Evolutionary conservation across 1,140 invertebrate genomes (phyloP).

Genomic region (Hylaeus volcanicus): DNA sequence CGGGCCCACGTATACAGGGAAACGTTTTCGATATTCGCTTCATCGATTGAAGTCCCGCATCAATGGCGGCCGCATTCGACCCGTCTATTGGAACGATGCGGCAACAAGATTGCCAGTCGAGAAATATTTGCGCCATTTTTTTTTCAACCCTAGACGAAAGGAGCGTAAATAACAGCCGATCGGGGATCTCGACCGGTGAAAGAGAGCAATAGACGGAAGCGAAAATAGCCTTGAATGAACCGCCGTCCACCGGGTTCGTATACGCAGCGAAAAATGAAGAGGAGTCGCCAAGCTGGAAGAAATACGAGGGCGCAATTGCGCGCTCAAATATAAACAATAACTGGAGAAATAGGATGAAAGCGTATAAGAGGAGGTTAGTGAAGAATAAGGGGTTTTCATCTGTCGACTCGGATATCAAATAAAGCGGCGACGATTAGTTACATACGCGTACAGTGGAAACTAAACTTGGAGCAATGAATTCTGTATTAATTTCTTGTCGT

Average conservation of each 20-base stretch:
- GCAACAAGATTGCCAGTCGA: constrained; percentile 23
- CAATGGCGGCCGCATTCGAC: constrained; percentile 1
- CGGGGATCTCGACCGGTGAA: neutral
- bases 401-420: too few species aligned
- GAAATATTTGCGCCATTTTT: constrained; percentile 21
- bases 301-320: neutral
- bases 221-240: neutral
- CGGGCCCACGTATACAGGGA: constrained; percentile 16
- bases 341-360: neutral
- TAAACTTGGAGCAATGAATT: too few species aligned
- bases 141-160: neutral
- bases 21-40: constrained; percentile 35
- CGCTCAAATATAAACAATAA: constrained; percentile 6
- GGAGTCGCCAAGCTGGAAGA: neutral
- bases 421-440: too few species aligned
- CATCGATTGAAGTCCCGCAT: constrained; percentile 40
- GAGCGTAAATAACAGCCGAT: neutral
- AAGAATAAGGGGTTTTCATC: too few species aligned
- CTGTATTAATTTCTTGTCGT: too few species aligned
- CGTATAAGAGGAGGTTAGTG: too few species aligned
- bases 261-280: neutral
- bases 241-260: neutral
- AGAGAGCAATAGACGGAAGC: neutral
- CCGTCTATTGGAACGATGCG: neutral
- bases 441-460: too few species aligned